phyloP scores from a whole-genome alignment of 2,113 vertebrate species.

The Climacteris rufus region DNA sequence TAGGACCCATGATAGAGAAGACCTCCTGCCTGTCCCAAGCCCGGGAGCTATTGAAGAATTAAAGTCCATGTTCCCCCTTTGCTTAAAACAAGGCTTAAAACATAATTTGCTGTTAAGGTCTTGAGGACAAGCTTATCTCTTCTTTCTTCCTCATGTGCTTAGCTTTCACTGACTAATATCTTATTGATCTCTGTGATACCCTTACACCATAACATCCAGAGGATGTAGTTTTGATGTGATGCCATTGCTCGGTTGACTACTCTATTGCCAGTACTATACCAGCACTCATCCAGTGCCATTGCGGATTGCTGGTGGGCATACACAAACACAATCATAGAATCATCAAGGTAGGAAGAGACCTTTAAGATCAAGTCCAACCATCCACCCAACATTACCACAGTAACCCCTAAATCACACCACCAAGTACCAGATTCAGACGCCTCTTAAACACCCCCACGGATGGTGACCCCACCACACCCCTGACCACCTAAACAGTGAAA shows the following conservation, averaged over 20 bases:
- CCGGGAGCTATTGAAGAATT: not conserved
- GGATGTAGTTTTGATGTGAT: not conserved
- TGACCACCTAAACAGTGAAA: not conserved
- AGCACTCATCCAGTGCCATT: not conserved
- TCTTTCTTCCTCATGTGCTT: not conserved
- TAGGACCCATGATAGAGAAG: not conserved
- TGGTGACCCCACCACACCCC: not conserved
- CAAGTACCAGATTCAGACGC: not conserved
- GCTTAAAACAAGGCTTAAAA: not conserved
- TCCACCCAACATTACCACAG: not conserved
- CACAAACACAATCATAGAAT: not conserved
- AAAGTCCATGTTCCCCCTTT: not conserved
- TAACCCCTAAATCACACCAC: not conserved
- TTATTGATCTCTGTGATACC: no score
- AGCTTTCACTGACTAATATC: not conserved
- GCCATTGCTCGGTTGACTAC: not conserved
- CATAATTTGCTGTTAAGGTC: not conserved
- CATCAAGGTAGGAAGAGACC: not conserved
- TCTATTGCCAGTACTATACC: fast-evolving
- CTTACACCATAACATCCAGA: fast-evolving
- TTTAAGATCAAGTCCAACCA: not conserved
- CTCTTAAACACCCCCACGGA: not conserved
- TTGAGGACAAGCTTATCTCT: not conserved
- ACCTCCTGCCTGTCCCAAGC: not conserved
- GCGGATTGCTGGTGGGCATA: not conserved